Base-by-base conservation (phyloP, 2,888 invertebrate genomes). In the Drosophila mimica region DNA sequence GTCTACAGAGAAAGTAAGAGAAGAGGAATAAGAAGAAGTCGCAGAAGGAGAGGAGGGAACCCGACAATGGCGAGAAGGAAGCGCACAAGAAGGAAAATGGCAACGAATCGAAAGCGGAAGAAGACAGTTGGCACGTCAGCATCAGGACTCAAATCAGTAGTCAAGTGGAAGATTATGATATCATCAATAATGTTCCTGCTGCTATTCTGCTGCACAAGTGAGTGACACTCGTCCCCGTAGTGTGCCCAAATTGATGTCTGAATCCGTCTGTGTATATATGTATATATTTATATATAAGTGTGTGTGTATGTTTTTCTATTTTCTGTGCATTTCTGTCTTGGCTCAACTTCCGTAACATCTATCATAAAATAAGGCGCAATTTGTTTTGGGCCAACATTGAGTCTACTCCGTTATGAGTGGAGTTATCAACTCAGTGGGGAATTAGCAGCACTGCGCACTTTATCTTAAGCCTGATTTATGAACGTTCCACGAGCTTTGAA, bases 151-250 rank as follows among this genome's bases (percentile, higher is more conserved):
- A 84, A 85, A 82, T 88, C 91, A 77, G 90, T 89, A 90, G 84
- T 92, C 89, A 91, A 91, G 91, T 92, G 92, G 92, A 92, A 92
- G 91, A 91, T 92, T 90, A 91, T 92, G 85, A 88, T 91, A 88
- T 91, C 92, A 89, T 91, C 92, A 89, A 92, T 92, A 90, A 91
- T 92, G 84, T 84, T 92, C 80, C 81, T 88, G 51, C 88, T 88
- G 54, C 84, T 92, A 74, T 85, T 92, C 88, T 91, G 91, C 78
- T 90, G 88, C 82, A 91, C 91, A 91, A 92, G 92, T 92, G 89
- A 92, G 92, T 89, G 89, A 77, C 72, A 79, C 56, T 60, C 58
- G 28, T 38, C 36, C 28, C 70, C 58, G 38, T 40, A 53, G 52
- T 48, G 40, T 46, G 36, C 25, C 54, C 64, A 67, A 72, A 60